Evolutionary conservation across 1,140 invertebrate species (phyloP).

Genomic region (Thaumatotibia leucotreta): DNA sequence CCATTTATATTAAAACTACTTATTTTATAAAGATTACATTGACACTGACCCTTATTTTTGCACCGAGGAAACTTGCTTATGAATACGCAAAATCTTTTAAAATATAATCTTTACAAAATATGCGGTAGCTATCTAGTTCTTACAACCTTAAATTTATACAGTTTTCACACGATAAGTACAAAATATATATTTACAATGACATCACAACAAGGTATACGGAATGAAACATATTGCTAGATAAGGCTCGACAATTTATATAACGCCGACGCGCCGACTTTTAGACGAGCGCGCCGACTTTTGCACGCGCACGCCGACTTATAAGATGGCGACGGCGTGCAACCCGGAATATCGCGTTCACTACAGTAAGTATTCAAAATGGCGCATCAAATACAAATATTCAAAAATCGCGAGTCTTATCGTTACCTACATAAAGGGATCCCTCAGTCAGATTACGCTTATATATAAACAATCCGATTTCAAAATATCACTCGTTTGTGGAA

Average conservation of each 20-base stretch:
- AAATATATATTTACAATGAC: conserved; percentile 49
- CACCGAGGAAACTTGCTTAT: not conserved
- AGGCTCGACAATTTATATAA: conserved; percentile 19
- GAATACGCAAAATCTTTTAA: not conserved
- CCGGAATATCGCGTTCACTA: not conserved
- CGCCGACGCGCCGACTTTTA: conserved; percentile 15
- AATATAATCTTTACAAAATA: not conserved
- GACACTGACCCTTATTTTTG: not conserved
- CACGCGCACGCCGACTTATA: not conserved
- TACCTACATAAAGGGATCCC: not conserved
- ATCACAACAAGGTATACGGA: conserved; percentile 41
- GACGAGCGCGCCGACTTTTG: conserved; percentile 9
- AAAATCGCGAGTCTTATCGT: not conserved
- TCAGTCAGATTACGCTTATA: not conserved
- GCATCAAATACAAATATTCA: conserved; percentile 21
- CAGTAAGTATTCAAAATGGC: not conserved
- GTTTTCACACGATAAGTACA: conserved; percentile 40
- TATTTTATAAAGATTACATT: not conserved
- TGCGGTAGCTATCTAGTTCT: not conserved
- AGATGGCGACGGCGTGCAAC: not conserved
- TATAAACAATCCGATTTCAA: conserved; percentile 19
- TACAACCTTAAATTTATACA: conserved; percentile 6
- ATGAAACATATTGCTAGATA: conserved; percentile 28
- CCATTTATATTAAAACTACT: not conserved
- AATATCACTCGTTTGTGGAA: conserved; percentile 19